Conservation (phyloP, 2,888 invertebrate genomes). For the Drosophila glabriapex region DNA sequence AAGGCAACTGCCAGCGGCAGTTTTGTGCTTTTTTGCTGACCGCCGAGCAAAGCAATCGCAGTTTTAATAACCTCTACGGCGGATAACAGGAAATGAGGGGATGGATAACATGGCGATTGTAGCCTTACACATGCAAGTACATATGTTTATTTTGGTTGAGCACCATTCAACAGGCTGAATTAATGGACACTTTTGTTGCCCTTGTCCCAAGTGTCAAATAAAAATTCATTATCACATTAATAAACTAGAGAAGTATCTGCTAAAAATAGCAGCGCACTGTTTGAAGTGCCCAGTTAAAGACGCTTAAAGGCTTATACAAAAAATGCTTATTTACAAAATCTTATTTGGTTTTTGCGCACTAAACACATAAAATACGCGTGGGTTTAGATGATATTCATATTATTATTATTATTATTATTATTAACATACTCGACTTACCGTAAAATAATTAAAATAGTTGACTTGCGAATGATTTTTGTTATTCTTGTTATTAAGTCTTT, state of each 20-base stretch:
- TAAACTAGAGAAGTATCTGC: not conserved
- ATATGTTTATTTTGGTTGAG: conserved; percentile 12
- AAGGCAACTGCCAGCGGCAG: conserved; percentile 30
- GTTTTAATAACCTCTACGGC: conserved; percentile 52
- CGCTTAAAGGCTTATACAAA: not conserved
- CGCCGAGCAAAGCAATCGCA: conserved; percentile 45
- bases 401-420: not conserved
- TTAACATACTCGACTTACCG: conserved; percentile 11
- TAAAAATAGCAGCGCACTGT: not conserved
- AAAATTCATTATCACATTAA: conserved; percentile 9
- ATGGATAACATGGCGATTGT: conserved; percentile 12
- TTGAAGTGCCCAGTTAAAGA: not conserved
- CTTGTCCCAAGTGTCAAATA: conserved; percentile 6
- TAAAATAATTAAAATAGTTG: not conserved
- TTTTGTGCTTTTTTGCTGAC: conserved; percentile 33
- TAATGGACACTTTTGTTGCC: conserved; percentile 12
- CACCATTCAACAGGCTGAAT: conserved; percentile 24
- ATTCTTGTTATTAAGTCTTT: not conserved
- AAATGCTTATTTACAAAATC: not conserved
- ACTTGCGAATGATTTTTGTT: not conserved
- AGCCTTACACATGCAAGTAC: conserved; percentile 25
- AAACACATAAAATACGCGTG: not conserved
- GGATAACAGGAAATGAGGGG: conserved; percentile 9
- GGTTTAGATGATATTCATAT: not conserved
- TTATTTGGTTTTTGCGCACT: not conserved